A percentile compares a stretch with the other conserved stretches of the same genome.
phyloP scores from a whole-genome alignment of 2,888 invertebrate genomes.

The Drosophila testacea region DNA sequence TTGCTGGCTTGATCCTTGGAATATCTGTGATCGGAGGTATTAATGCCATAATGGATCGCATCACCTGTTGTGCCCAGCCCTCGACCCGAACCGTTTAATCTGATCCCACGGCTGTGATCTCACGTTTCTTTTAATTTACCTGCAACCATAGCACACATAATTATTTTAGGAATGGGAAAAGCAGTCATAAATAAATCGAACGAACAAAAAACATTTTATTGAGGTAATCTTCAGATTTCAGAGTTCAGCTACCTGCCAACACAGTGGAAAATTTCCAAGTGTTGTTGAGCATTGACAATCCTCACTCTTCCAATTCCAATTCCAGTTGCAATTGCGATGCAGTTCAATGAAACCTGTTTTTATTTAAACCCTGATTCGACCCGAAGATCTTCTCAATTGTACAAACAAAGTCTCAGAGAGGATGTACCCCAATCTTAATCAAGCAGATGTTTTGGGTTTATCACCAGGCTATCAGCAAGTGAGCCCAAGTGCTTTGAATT shows the following conservation, averaged over 20 bases:
- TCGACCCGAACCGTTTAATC: conserved; percentile 6
- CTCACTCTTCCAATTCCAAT: neutral
- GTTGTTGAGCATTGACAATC: conserved; percentile 4
- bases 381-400: conserved; percentile 17
- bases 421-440: conserved; percentile 6
- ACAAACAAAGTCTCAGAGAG: conserved; percentile 5
- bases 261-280: conserved; percentile 60
- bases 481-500: conserved; percentile 49
- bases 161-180: conserved; percentile 6
- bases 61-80: conserved; percentile 43
- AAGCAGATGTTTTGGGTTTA: conserved; percentile 7
- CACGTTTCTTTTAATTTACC: conserved; percentile 47
- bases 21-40: conserved; percentile 69
- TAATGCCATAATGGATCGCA: conserved; percentile 56
- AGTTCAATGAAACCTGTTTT: conserved; percentile 22
- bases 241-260: conserved; percentile 59
- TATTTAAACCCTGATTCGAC: neutral
- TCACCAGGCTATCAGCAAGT: conserved; percentile 43
- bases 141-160: conserved; percentile 39
- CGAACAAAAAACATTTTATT: conserved; percentile 23
- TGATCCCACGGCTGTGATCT: conserved; percentile 33
- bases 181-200: conserved; percentile 42
- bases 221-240: conserved; percentile 5
- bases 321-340: neutral
- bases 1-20: conserved; percentile 73